These are phyloP conservation scores for Scaptodrosophila lebanonensis DNA, from an alignment of 1,140 invertebrate species.

Conservation along the genomic window DNA sequence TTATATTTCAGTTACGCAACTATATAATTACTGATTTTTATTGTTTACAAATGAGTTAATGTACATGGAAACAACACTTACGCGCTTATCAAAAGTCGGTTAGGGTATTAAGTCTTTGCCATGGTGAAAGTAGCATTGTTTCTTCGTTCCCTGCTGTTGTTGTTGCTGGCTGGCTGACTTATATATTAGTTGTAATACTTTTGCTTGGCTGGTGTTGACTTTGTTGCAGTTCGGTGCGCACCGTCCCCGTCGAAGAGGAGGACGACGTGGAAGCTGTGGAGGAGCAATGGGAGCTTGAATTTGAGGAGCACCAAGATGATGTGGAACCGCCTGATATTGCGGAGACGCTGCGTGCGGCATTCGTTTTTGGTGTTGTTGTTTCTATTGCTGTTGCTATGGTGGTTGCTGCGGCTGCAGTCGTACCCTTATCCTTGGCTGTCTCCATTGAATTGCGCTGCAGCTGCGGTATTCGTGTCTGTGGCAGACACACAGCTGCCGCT, in stretches of 20 bases:
- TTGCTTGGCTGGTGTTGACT: constrained; percentile 36
- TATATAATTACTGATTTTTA: too few species aligned
- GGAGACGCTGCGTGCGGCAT: constrained; percentile 42
- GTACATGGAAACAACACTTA: too few species aligned
- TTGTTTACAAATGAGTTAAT: too few species aligned
- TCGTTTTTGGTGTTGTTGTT: constrained; percentile 9
- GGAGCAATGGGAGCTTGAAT: constrained; percentile 28
- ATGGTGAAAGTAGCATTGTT: too few species aligned
- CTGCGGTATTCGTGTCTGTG: constrained; percentile 54
- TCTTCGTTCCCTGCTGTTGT: too few species aligned
- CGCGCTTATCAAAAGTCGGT: too few species aligned
- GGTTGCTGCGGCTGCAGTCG: constrained; percentile 18
- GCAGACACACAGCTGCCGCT: too few species aligned
- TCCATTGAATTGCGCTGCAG: constrained; percentile 42
- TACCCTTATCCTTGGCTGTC: constrained; percentile 39
- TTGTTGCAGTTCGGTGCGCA: constrained; percentile 71
- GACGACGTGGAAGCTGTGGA: constrained; percentile 39
- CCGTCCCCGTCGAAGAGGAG: constrained; percentile 71
- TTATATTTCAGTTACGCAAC: too few species aligned
- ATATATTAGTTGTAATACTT: constrained; percentile 61
- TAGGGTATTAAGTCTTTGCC: too few species aligned
- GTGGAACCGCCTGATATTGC: constrained; percentile 54
- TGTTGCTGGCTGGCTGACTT: constrained; percentile 8
- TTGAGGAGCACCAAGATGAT: constrained; percentile 37
- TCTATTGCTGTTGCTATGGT: constrained; percentile 9